Conservation (phyloP, 1,140 invertebrate genomes). For the Pectinophora gossypiella region DNA sequence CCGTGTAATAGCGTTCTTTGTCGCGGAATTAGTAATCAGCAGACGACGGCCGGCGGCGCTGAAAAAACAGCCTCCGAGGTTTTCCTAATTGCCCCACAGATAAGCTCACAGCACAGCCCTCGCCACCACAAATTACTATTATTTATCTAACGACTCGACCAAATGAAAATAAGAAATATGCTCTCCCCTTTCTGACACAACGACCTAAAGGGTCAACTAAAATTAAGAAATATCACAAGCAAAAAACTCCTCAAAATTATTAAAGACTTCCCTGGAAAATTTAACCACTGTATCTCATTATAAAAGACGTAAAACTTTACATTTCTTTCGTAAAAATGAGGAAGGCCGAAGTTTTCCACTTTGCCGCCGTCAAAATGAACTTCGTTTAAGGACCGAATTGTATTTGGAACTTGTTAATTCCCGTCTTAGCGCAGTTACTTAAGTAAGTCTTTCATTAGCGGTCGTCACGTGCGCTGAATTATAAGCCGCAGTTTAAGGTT, state of each 20-base stretch:
- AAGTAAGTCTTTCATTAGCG: conserved; percentile 72
- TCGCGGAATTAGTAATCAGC: conserved; percentile 62
- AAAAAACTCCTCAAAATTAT: background rate
- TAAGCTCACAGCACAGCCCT: conserved; percentile 43
- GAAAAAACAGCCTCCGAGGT: conserved; percentile 44
- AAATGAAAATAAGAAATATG: conserved; percentile 49
- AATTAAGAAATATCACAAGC: conserved; percentile 7
- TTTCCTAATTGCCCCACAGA: conserved; percentile 53
- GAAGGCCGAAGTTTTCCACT: conserved; percentile 59
- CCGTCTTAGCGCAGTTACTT: conserved; percentile 59
- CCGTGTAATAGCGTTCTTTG: conserved; percentile 51
- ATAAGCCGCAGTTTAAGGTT: conserved; percentile 46
- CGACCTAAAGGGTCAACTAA: conserved; percentile 21
- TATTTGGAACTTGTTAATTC: conserved; percentile 72
- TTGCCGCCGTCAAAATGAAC: conserved; percentile 59
- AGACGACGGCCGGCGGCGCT: conserved; percentile 18
- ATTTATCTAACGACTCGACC: conserved; percentile 40
- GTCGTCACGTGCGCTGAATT: conserved; percentile 62
- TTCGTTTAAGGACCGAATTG: conserved; percentile 42
- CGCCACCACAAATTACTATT: conserved; percentile 42
- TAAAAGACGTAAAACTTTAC: conserved; percentile 51
- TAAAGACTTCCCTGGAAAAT: background rate
- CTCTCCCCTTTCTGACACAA: background rate
- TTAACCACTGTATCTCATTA: conserved; percentile 36
- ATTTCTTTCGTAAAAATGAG: conserved; percentile 42